Evolutionary conservation across 2,113 vertebrate species (phyloP).

Genomic region (Charina bottae): DNA sequence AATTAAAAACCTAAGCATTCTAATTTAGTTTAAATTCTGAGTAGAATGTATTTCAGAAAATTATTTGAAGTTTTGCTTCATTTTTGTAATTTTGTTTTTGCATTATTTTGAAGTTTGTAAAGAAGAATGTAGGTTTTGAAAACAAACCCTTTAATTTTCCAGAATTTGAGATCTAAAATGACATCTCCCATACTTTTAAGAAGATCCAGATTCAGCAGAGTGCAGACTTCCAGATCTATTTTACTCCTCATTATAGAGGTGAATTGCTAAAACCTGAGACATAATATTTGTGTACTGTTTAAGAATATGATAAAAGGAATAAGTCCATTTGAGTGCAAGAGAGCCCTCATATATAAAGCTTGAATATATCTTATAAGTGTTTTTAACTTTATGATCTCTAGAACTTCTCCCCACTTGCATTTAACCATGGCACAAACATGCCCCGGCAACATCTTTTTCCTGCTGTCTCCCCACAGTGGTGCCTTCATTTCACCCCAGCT

Average conservation of each 20-base stretch:
- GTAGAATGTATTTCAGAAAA: not conserved
- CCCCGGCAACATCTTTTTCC: too few species aligned
- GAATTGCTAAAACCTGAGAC: not conserved
- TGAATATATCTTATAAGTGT: too few species aligned
- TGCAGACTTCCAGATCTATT: not conserved
- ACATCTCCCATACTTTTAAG: too few species aligned
- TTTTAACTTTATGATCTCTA: too few species aligned
- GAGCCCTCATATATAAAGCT: not conserved
- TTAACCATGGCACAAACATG: too few species aligned
- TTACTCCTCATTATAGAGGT: slow-evolving; percentile 15
- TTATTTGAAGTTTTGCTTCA: not conserved
- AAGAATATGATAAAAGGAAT: not conserved
- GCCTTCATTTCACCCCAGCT: too few species aligned
- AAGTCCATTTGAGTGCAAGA: not conserved
- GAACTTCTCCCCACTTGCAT: too few species aligned
- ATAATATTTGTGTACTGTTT: not conserved
- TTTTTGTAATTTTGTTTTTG: not conserved
- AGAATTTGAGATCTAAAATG: not conserved
- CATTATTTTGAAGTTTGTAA: not conserved
- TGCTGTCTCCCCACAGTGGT: too few species aligned
- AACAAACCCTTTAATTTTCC: not conserved
- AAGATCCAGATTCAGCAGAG: not conserved
- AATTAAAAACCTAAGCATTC: not conserved
- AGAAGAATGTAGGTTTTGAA: not conserved
- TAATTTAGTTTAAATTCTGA: not conserved